A percentile compares a stretch with the other conserved stretches of the same genome.
Evolutionary conservation across 2,113 vertebrate genomes (phyloP).

Genomic region (cattle (Bos taurus)): ARS-UCD2.0 NC_037348.1:60891001-60891500

Average conservation of each 20-base stretch:
- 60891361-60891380: not conserved
- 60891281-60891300: rapidly evolving
- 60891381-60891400: not conserved
- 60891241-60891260: rapidly evolving
- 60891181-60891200: not conserved
- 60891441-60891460: not conserved
- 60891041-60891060: not conserved
- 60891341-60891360: not conserved
- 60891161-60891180: rapidly evolving
- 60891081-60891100: not conserved
- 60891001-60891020: not conserved
- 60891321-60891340: not conserved
- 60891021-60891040: not conserved
- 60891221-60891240: not conserved
- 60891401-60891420: not conserved
- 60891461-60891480: not conserved
- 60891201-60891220: not conserved
- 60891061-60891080: not conserved
- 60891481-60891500: rapidly evolving
- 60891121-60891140: not conserved
- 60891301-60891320: not conserved
- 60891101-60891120: no score
- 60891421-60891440: no score
- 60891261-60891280: not conserved
- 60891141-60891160: not conserved